phyloP scores from a whole-genome alignment of 2,113 vertebrate species.

The Sterna hirundo region DNA sequence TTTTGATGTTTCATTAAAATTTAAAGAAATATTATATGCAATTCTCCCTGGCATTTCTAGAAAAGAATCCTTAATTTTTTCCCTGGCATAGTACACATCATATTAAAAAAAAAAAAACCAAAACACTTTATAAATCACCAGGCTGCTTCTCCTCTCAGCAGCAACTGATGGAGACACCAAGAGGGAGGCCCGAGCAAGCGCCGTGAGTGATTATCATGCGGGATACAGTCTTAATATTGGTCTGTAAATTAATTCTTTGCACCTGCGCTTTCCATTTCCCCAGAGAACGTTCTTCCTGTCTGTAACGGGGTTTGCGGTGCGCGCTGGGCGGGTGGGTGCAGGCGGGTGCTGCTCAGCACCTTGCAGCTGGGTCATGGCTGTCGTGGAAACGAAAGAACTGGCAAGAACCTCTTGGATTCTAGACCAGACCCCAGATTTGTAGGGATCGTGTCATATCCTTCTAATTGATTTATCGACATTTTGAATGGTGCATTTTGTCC shows the following conservation, averaged over 20 bases:
- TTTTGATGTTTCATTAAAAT: conserved; percentile 59
- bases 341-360: neutral
- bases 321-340: accelerated
- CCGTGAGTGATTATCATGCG: accelerated
- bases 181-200: neutral
- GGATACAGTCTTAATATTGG: neutral
- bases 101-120: neutral
- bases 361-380: neutral
- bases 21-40: conserved; percentile 25
- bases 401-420: neutral
- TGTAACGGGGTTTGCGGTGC: neutral
- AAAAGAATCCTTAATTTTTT: neutral
- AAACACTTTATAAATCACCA: neutral
- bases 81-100: neutral
- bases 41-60: neutral
- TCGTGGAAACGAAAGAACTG: neutral
- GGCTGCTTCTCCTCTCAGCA: neutral
- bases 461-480: neutral
- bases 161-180: neutral
- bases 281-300: neutral
- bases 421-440: neutral
- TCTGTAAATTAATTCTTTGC: neutral
- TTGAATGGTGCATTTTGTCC: neutral
- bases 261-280: neutral
- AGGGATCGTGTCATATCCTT: neutral